Evolutionary conservation across 2,888 invertebrate genomes (phyloP), one percentile per base, ranked within the genome.

Genomic region (Apamea crenata): DNA sequence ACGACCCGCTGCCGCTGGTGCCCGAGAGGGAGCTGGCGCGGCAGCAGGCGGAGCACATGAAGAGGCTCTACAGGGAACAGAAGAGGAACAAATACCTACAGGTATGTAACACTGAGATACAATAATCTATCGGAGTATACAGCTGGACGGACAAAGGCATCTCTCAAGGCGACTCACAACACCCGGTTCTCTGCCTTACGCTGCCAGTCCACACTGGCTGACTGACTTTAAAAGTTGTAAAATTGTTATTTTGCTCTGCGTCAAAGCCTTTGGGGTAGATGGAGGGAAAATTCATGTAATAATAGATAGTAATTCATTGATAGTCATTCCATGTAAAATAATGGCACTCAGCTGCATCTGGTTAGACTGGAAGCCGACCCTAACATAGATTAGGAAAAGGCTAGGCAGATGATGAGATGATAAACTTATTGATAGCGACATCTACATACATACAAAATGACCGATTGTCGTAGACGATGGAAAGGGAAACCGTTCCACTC

Each of bases 21-120:
- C 98, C 99, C 90, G 99, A 99, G 94, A 98, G 99, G 93, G 99
- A 99, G 95, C 97, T 99, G 93, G 98, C 98, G 78, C 97, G 98
- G 88, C 98, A 98, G 90, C 99, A 99, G 96, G 99, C 99, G 74
- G 99, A 99, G 94, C 98, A 98, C 89, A 99, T 99, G 99, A 98
- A 98, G 94, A 97, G 98, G 92, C 98, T 99, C 84, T 99, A 99
- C 95, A 98, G 99, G 94, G 99, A 99, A 95, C 99, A 99, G 96
- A 97, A 98, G 90, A 97, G 99, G 91, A 98, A 98, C 94, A 99
- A 99, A 96, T 99, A 99, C 96, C 97, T 99, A 92, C 98, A 99
- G 97, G 97, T 97, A 83, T 78, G 70, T 67, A 2, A 25, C 50
- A 18, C 2, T n/a, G 10, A 8, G 16, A 67, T 25, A 14, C 25